phyloP scores from a whole-genome alignment of 2,797 vertebrate genomes.

The Phalloptychus januarius region DNA sequence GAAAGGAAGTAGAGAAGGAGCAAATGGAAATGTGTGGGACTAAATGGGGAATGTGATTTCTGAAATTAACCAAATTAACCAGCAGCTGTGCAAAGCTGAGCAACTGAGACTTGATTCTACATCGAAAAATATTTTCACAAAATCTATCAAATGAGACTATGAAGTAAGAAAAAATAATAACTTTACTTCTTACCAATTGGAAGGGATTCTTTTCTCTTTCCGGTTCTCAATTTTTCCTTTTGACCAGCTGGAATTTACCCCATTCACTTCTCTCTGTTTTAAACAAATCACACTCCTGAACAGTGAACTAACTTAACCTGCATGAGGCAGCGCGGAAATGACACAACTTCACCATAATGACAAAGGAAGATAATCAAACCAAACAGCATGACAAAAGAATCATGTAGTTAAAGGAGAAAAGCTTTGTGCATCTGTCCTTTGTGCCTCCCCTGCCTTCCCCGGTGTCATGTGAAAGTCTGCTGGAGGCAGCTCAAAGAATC shows the following conservation, averaged over 20 bases:
- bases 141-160: not conserved
- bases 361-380: conserved; percentile 59
- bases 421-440: conserved; percentile 66
- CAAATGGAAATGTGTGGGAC: too few species aligned
- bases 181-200: too few species aligned
- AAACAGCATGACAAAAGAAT: conserved; percentile 56
- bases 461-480: conserved; percentile 73
- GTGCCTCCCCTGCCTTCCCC: conserved; percentile 61
- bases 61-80: too few species aligned
- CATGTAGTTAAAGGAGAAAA: conserved; percentile 55
- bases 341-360: conserved; percentile 50
- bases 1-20: too few species aligned
- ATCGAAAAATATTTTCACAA: not conserved
- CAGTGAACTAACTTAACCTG: conserved; percentile 39
- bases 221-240: not conserved
- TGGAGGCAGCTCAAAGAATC: conserved; percentile 64
- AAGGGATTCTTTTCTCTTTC: not conserved
- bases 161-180: not conserved
- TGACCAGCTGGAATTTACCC: conserved; percentile 10
- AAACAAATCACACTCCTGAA: conserved; percentile 1
- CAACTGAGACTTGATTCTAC: not conserved
- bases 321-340: conserved; percentile 39
- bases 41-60: too few species aligned
- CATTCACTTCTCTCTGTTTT: not conserved
- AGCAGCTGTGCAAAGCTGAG: not conserved